Base-by-base conservation (phyloP, 2,888 invertebrate species). In the Sialis lutaria region DNA sequence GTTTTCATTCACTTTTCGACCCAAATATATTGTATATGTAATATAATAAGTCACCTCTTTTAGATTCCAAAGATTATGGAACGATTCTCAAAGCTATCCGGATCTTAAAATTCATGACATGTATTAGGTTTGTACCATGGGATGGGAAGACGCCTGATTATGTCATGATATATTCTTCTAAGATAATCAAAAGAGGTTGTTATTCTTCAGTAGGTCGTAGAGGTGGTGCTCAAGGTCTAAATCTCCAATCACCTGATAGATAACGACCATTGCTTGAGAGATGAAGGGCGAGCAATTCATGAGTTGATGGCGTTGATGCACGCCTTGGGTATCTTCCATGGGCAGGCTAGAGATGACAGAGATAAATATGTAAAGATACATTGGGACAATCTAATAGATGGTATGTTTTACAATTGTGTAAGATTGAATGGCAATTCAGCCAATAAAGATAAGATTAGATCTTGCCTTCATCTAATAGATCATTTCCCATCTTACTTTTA, bases 291-390 rank as follows among this genome's bases (percentile, higher is more conserved):
- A 50, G 77, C 84, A 10, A 75, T 85, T 53, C 87, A 87, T 60
- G 86, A 87, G 61, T 62, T 86, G 22, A 22, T 22, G 22, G 86
- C 87, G 61, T 62, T 86, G 22, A 22, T 22, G 22, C 87, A 86
- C 57, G 78, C 82, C 1, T 65, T 85, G n/a, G 85, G 87, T 6
- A 77, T 86, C 49, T 84, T 83, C 62, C 86, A 87, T 58, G 86
- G 86, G 57, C 86, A 87, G 55, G 81, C 79, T 1, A 65, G 86
- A 49, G 75, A 78, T 41, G 86, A 86, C 62, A 67, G 86, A 48
- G 82, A 82, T 56, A 67, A 71, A 49, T 79, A 69, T 57, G 79
- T 87, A 1, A 77, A 75, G 55, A 74, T 86, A 39, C 74, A 79
- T 53, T 69, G 70, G 55, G 77, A 79, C 6, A 84, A 85, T 58